Conservation (phyloP, 37 sponge, comb jelly and placozoan species). For the Lycopodina hypogea region DNA sequence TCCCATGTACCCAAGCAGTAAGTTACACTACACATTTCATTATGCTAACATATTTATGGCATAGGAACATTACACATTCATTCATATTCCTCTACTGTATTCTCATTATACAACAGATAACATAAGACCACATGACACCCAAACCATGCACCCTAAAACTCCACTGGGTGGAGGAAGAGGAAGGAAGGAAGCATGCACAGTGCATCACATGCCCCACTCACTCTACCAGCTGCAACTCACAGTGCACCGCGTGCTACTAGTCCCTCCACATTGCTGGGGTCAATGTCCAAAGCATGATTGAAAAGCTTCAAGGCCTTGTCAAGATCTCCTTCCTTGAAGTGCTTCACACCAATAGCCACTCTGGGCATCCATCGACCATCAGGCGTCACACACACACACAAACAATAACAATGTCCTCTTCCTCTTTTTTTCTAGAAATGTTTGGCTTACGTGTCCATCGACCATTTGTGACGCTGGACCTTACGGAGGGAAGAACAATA, state of each 20-base stretch:
- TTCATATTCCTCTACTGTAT: no score
- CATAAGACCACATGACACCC: no score
- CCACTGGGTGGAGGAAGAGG: no score
- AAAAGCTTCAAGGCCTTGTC: slow-evolving; percentile 52
- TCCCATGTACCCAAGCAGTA: no score
- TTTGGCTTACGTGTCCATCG: slow-evolving; percentile 66
- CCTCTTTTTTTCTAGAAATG: background rate
- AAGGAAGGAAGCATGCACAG: no score
- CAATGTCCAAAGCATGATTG: slow-evolving; percentile 75
- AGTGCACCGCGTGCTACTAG: slow-evolving; percentile 82
- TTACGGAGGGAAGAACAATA: slow-evolving; percentile 55
- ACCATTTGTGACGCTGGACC: slow-evolving; percentile 60
- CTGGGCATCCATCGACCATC: slow-evolving; percentile 27
- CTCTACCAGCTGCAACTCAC: slow-evolving; percentile 32
- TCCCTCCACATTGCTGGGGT: slow-evolving; percentile 71
- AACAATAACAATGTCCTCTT: background rate
- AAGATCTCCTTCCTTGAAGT: slow-evolving; percentile 58
- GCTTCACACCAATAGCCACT: slow-evolving; percentile 62
- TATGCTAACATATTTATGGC: no score
- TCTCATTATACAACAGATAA: no score
- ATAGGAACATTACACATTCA: no score
- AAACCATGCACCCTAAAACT: no score
- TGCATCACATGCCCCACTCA: no score
- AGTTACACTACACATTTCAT: no score
- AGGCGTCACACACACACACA: background rate